A percentile compares a stretch with the other conserved stretches of the same genome.
Conservation (phyloP, 2,797 vertebrate species). For the Dipus sagitta region DNA sequence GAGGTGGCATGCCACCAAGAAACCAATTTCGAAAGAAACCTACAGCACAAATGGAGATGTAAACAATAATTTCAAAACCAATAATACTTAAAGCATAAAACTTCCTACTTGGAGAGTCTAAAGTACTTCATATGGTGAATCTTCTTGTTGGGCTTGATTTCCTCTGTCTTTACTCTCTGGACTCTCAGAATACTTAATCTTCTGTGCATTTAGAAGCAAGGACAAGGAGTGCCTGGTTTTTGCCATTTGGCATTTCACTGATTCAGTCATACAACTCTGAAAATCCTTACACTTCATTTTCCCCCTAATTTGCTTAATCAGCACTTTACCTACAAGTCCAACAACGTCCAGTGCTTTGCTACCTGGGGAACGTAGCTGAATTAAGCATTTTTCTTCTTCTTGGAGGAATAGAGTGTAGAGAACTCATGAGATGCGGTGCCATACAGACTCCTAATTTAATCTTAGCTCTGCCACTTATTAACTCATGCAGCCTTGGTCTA, state of each 20-base stretch:
- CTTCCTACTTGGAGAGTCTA: background rate
- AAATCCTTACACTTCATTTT: slow-evolving; percentile 65
- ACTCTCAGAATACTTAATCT: background rate
- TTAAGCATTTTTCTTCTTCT: slow-evolving; percentile 33
- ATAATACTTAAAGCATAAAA: slow-evolving; percentile 15
- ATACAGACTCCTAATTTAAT: slow-evolving; percentile 29
- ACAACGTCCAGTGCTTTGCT: slow-evolving; percentile 7
- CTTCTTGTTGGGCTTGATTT: background rate
- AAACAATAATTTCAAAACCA: slow-evolving; percentile 41
- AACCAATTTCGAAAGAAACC: slow-evolving; percentile 1
- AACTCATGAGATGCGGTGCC: background rate
- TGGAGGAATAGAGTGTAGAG: background rate
- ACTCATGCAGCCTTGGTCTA: background rate
- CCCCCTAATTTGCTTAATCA: slow-evolving; percentile 57
- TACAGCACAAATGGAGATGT: background rate
- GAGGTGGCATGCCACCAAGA: background rate
- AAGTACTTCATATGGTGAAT: background rate
- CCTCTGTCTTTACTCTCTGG: background rate
- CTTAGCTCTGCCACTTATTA: background rate
- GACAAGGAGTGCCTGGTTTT: background rate
- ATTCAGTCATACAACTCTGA: background rate
- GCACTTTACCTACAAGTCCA: slow-evolving; percentile 36
- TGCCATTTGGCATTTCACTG: background rate
- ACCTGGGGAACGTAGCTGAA: slow-evolving; percentile 50
- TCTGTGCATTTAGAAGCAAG: background rate